A percentile compares a stretch with the other conserved stretches of the same genome.
Evolutionary conservation across 2,888 invertebrate species (phyloP).

Genomic region (Oegoconia quadripuncta): DNA sequence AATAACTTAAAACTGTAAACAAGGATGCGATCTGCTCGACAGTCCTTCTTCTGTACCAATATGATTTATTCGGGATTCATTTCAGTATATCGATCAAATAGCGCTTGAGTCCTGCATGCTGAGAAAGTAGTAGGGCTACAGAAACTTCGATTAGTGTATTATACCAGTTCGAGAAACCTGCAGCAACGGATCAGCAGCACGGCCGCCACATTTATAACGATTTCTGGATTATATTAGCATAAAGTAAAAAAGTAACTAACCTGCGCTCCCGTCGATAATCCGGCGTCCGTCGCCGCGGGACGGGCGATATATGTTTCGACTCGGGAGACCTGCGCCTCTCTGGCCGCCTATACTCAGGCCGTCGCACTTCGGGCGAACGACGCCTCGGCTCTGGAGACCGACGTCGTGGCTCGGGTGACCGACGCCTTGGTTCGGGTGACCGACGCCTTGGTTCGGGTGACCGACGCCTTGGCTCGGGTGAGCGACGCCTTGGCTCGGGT

Average conservation of each 20-base stretch:
- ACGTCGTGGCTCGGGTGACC: slow-evolving; percentile 14
- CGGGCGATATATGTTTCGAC: slow-evolving; percentile 19
- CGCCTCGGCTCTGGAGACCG: slow-evolving; percentile 15
- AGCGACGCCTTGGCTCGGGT: slow-evolving; percentile 12
- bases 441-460: slow-evolving; percentile 14
- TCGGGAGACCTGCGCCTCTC: slow-evolving; percentile 24
- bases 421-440: slow-evolving; percentile 13
- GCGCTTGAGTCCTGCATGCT: no score
- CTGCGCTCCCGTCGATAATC: slow-evolving; percentile 7
- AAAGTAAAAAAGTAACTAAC: not conserved
- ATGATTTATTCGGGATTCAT: no score
- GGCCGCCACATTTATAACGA: no score
- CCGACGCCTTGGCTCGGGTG: slow-evolving; percentile 7
- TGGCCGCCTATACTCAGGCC: slow-evolving; percentile 23
- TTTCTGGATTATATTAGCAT: not conserved
- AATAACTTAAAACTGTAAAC: no score
- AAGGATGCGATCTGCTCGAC: no score
- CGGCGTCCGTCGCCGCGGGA: slow-evolving; percentile 17
- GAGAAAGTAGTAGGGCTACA: no score
- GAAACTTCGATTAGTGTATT: no score
- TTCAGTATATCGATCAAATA: no score
- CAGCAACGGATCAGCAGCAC: no score
- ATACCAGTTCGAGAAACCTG: no score
- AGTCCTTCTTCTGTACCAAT: no score
- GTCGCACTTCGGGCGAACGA: slow-evolving; percentile 20